Percentiles rank a stretch among this genome's conserved stretches.
These are phyloP conservation scores for Thymelicus lineola DNA, from an alignment of 2,888 invertebrate species.

Conservation along the genomic window DNA sequence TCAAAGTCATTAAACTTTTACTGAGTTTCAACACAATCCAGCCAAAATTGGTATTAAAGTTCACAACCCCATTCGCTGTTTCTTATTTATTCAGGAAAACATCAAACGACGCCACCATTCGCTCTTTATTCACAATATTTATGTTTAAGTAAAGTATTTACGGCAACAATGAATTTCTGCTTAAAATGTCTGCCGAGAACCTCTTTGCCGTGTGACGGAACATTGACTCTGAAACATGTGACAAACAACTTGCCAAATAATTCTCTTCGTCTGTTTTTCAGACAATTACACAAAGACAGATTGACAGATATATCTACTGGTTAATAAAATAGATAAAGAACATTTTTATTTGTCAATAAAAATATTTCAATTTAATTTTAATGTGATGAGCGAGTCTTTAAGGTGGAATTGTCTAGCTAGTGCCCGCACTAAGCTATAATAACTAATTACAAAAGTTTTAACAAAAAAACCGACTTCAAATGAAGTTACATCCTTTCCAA, in stretches of 20 bases:
- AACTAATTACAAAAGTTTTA: no score
- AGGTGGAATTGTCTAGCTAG: no score
- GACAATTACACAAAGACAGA: not conserved
- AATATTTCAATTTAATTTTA: no score
- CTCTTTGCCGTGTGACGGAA: constrained; percentile 45
- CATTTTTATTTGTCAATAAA: no score
- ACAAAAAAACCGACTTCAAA: no score
- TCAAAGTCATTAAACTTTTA: not conserved
- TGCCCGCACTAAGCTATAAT: no score
- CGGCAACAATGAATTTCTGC: constrained; percentile 54
- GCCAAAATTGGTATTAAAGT: not conserved
- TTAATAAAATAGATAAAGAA: no score
- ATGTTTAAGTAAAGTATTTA: constrained; percentile 59
- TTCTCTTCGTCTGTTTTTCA: constrained; percentile 2
- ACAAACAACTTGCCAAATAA: constrained; percentile 29
- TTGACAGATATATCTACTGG: no score
- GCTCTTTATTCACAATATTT: constrained; percentile 1
- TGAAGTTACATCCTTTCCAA: no score
- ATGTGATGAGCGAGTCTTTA: no score
- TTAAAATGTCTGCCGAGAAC: constrained; percentile 53
- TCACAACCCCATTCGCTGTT: not conserved
- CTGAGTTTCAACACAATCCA: not conserved
- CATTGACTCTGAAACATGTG: constrained; percentile 23
- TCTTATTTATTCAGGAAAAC: constrained; percentile 1
- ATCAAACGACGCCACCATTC: not conserved